Conservation (phyloP, 1,140 invertebrate genomes). For the Tyrophagus putrescentiae region DNA sequence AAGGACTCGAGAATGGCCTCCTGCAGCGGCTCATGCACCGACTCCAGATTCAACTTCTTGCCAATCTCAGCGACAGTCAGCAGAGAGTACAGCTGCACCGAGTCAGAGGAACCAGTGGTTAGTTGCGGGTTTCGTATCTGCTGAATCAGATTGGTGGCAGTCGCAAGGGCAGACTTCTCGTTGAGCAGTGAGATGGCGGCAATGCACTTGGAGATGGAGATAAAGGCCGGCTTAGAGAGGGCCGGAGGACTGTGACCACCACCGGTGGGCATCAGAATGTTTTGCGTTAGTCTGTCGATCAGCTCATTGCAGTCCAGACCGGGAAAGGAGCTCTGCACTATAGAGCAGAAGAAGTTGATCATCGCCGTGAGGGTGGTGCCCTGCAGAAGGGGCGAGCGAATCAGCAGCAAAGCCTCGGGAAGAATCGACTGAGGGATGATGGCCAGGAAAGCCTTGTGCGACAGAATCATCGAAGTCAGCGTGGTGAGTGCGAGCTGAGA, state of each 20-base stretch:
- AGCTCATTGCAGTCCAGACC: conserved; percentile 64
- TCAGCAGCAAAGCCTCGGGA: conserved; percentile 67
- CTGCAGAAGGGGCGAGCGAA: conserved; percentile 76
- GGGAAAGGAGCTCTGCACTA: conserved; percentile 61
- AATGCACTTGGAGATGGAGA: conserved; percentile 85
- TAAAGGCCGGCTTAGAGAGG: conserved; percentile 52
- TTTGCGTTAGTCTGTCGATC: conserved; percentile 39
- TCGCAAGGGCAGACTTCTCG: conserved; percentile 53
- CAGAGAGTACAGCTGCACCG: conserved; percentile 69
- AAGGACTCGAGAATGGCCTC: conserved; percentile 41
- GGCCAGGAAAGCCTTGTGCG: conserved; percentile 35
- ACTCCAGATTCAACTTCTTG: conserved; percentile 73
- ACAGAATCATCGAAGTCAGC: conserved; percentile 37
- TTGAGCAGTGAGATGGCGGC: conserved; percentile 66
- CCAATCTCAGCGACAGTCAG: conserved; percentile 93
- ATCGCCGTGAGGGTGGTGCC: conserved; percentile 67
- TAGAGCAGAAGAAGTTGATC: conserved; percentile 74
- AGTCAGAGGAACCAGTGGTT: conserved; percentile 39
- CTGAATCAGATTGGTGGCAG: conserved; percentile 67
- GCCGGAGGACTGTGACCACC: conserved; percentile 27
- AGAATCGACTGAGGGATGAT: conserved; percentile 44
- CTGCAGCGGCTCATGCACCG: conserved; percentile 42
- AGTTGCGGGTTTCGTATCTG: conserved; percentile 45
- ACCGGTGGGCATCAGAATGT: conserved; percentile 36
- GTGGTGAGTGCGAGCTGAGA: conserved; percentile 44